Base-by-base conservation (phyloP, 2,888 invertebrate species). In the Hydrotaea diabolus region DNA sequence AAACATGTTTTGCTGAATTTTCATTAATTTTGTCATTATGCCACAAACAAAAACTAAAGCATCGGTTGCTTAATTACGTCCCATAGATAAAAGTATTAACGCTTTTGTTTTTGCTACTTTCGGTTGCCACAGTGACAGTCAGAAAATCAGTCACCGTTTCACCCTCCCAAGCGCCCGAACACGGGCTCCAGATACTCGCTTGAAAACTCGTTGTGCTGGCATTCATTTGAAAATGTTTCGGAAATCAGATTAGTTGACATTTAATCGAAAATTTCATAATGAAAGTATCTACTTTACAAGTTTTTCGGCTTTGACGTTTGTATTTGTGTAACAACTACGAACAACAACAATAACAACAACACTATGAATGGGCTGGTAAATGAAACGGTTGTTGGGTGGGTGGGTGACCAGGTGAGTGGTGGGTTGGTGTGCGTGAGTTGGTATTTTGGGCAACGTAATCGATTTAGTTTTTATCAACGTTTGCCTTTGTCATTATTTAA, bases 401-500 rank as follows among this genome's bases (percentile, higher is more conserved):
- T 66, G n/a, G 23, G 15, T 39, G 39, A 39, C 13, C n/a, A n/a
- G 46, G 19, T 31, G 2, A 7, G 9, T 13, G 57, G 57, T 57
- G 36, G 36, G 19, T 9, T 15, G 15, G n/a, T 49, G 75, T 62
- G 49, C 75, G 62, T 53, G 55, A 21, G 57, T 49, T 4, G 43
- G n/a, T 8, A 13, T 77, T 80, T 83, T 57, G n/a, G 19, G 72
- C 49, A 21, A 75, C 62, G 73, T 80, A 80, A 84, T 80, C 75
- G 83, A 81, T 84, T 84, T 62, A 72, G 75, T 81, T 77, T 69
- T 59, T 59, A 72, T 73, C 66, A 81, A 66, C 66, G 57, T 79
- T 84, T 81, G 72, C 53, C 72, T 72, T 78, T 79, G 84, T 81
- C 84, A 79, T 78, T 73, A 81, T 79, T 84, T 84, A 84, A 84